phyloP scores from a whole-genome alignment of 2,113 vertebrate species.

The Dinomys branickii region DNA sequence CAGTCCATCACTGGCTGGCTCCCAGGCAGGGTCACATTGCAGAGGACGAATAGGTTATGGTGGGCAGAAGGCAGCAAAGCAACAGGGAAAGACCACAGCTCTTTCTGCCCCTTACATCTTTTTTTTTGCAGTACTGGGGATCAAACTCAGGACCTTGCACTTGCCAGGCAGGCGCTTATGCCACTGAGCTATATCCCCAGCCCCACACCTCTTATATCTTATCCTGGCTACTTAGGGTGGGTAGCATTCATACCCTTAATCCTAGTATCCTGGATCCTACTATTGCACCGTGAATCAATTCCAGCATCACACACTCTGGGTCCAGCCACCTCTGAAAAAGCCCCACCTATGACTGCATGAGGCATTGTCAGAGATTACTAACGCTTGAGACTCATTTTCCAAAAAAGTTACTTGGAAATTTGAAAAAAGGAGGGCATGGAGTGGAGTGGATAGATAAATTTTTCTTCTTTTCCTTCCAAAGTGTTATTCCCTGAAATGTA shows the following conservation, averaged over 20 bases:
- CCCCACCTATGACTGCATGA: neutral
- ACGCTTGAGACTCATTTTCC: neutral
- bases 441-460: neutral
- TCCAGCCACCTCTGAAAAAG: neutral
- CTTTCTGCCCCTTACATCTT: neutral
- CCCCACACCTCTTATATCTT: too few species aligned
- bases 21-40: neutral
- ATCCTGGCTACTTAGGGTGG: neutral
- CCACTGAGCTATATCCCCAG: too few species aligned
- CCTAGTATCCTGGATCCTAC: neutral
- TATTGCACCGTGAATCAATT: neutral
- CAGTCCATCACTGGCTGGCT: neutral
- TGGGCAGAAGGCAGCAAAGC: neutral
- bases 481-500: neutral
- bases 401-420: neutral
- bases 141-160: too few species aligned
- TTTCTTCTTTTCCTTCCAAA: constrained; percentile 1
- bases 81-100: neutral
- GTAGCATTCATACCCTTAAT: neutral
- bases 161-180: too few species aligned
- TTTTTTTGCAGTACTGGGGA: too few species aligned
- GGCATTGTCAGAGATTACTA: neutral
- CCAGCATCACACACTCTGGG: neutral
- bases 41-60: neutral
- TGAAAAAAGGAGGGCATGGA: neutral